These are phyloP conservation scores for Poecilus cupreus DNA, from an alignment of 2,888 invertebrate species.

Conservation along the genomic window DNA sequence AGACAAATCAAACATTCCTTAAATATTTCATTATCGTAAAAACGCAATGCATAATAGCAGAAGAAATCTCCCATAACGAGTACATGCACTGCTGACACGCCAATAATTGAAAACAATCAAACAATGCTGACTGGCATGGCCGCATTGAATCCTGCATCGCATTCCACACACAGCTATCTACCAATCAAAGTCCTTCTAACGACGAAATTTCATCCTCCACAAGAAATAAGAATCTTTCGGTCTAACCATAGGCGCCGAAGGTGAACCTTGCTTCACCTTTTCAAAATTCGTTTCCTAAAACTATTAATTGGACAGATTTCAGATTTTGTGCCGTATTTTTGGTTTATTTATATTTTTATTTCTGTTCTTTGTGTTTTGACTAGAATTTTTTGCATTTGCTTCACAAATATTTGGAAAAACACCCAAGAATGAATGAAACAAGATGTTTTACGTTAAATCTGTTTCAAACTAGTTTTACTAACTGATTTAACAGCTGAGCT, in stretches of 20 bases:
- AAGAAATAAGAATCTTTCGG: not conserved
- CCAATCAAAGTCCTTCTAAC: conserved; percentile 18
- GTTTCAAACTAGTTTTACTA: conserved; percentile 42
- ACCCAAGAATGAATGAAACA: conserved; percentile 47
- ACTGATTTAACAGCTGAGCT: conserved; percentile 40
- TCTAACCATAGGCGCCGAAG: too few relatives aligned
- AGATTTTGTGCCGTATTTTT: not conserved
- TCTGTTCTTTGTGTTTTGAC: conserved; percentile 3
- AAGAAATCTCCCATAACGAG: conserved; percentile 46
- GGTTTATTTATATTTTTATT: not conserved
- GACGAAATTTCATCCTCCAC: not conserved
- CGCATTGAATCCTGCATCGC: conserved; percentile 15
- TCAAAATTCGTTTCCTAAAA: too few relatives aligned
- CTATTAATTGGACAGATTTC: too few relatives aligned
- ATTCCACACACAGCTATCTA: not conserved
- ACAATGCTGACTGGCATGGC: conserved; percentile 15
- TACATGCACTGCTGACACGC: conserved; percentile 31
- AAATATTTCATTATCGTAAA: conserved; percentile 44
- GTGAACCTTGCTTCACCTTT: too few relatives aligned
- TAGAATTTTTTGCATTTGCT: conserved; percentile 7
- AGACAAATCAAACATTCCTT: conserved; percentile 35
- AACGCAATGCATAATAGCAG: conserved; percentile 38
- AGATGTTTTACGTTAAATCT: conserved; percentile 37
- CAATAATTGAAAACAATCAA: conserved; percentile 51
- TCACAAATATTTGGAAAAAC: conserved; percentile 32